Conservation (phyloP, 2,888 invertebrate genomes). For the Acleris sparsana region DNA sequence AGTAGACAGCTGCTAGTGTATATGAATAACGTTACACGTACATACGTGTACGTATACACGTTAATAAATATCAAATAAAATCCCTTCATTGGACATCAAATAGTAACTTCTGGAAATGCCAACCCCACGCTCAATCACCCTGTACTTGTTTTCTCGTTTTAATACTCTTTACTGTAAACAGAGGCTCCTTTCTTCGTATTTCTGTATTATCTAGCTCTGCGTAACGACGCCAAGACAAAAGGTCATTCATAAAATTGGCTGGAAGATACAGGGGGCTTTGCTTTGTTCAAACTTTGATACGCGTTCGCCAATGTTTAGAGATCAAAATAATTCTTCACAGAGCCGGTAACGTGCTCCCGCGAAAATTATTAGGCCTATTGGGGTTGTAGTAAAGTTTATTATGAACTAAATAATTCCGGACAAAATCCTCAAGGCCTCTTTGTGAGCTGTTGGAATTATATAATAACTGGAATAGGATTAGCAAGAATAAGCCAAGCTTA, state of each 20-base stretch:
- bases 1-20: too few relatives aligned
- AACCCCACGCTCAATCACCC: too few relatives aligned
- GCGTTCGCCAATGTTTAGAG: not conserved
- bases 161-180: too few relatives aligned
- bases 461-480: constrained; percentile 8
- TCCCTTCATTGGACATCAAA: too few relatives aligned
- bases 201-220: not conserved
- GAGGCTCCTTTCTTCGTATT: too few relatives aligned
- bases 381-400: constrained; percentile 42
- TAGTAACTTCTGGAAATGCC: too few relatives aligned
- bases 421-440: constrained; percentile 50
- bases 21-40: too few relatives aligned
- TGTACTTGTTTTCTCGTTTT: too few relatives aligned
- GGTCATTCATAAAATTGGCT: not conserved
- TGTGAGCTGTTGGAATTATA: constrained; percentile 25
- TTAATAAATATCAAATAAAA: too few relatives aligned
- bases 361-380: constrained; percentile 65
- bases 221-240: not conserved
- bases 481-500: not conserved
- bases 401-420: constrained; percentile 56
- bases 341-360: constrained; percentile 60
- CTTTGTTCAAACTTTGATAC: constrained; percentile 1
- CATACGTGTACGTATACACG: too few relatives aligned
- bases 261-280: not conserved
- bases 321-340: not conserved